phyloP scores from a whole-genome alignment of 2,797 vertebrate species.

The Sebastes umbrosus region DNA sequence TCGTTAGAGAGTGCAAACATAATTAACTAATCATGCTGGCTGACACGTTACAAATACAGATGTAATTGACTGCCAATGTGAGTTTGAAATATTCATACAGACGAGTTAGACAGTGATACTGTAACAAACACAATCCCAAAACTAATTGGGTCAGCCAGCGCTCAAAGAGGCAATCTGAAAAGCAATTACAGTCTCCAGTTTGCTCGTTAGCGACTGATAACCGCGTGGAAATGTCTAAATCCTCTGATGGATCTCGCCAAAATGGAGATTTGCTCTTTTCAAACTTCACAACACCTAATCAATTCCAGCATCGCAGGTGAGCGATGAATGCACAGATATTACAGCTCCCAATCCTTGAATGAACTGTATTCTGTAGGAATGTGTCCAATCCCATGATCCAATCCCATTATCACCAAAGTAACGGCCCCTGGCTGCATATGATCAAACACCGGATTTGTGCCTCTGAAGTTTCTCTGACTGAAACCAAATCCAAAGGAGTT shows the following conservation, averaged over 20 bases:
- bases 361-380: conserved; percentile 17
- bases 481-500: conserved; percentile 51
- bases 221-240: conserved; percentile 47
- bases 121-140: conserved; percentile 72
- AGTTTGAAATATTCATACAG: conserved; percentile 76
- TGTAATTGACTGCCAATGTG: conserved; percentile 73
- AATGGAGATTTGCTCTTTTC: conserved; percentile 48
- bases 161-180: conserved; percentile 75
- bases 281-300: conserved; percentile 51
- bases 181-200: conserved; percentile 72
- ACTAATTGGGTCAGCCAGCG: conserved; percentile 77
- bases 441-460: conserved; percentile 59
- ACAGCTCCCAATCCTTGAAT: conserved; percentile 25
- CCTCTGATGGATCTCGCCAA: conserved; percentile 40
- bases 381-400: conserved; percentile 52
- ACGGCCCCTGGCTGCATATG: conserved; percentile 34
- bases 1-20: conserved; percentile 65
- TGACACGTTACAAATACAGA: conserved; percentile 75
- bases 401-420: conserved; percentile 58
- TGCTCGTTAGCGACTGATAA: conserved; percentile 59
- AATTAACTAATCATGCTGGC: conserved; percentile 74
- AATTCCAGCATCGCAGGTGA: conserved; percentile 51
- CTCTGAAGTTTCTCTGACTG: conserved; percentile 57
- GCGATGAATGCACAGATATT: conserved; percentile 29
- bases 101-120: conserved; percentile 65